Conservation (phyloP, 2,888 invertebrate species). For the Nipponacmea schrenckii region DNA sequence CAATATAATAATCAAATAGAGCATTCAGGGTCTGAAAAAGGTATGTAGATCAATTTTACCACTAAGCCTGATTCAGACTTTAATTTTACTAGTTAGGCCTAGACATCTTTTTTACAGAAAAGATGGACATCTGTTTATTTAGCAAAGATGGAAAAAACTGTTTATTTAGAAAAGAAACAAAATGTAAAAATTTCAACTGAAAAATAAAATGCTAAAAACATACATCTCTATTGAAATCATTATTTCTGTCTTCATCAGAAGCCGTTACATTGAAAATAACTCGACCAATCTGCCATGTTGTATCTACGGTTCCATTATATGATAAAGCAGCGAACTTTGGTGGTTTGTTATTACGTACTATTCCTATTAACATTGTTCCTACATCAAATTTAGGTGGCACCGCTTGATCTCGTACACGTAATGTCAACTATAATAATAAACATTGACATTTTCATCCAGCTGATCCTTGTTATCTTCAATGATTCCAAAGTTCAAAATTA, state of each 20-base stretch:
- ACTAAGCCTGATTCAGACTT: no score
- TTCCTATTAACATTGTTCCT: conserved; percentile 45
- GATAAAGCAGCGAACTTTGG: conserved; percentile 45
- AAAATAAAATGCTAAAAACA: conserved; percentile 2
- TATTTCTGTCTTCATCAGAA: conserved; percentile 39
- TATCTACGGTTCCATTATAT: conserved; percentile 36
- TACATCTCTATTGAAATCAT: conserved; percentile 38
- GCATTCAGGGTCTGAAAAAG: conserved; percentile 51
- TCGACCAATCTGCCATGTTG: conserved; percentile 39
- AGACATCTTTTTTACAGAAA: no score
- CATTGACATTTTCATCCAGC: not conserved
- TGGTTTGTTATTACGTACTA: conserved; percentile 50
- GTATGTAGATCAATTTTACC: conserved; percentile 1
- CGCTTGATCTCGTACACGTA: conserved; percentile 41
- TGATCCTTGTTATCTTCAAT: no score
- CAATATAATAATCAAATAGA: conserved; percentile 45
- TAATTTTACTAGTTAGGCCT: no score
- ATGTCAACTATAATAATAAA: conserved; percentile 42
- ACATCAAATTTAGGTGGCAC: conserved; percentile 39
- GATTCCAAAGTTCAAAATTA: no score
- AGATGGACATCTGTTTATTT: no score
- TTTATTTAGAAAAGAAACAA: no score
- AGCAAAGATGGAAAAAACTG: no score
- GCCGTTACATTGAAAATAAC: conserved; percentile 44
- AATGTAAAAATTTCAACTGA: no score